Percentiles rank a stretch among this genome's conserved stretches.
Evolutionary conservation across 2,797 vertebrate genomes (phyloP).

Genomic region (Philypnodon macrostomus): DNA sequence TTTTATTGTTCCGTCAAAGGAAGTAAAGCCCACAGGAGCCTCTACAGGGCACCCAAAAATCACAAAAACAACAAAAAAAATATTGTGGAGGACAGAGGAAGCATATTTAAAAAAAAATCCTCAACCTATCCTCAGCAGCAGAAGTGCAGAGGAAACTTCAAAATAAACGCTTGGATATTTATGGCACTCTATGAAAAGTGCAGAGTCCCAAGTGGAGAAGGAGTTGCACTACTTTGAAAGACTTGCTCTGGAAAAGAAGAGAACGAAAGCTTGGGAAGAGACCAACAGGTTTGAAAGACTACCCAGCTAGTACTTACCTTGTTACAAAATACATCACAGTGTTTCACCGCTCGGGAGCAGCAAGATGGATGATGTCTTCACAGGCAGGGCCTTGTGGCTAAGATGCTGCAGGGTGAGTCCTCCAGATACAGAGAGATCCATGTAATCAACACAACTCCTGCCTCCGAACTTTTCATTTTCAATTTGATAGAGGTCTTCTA

Average conservation of each 20-base stretch:
- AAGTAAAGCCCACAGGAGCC: constrained; percentile 23
- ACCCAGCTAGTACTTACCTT: constrained; percentile 35
- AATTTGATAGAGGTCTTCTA: background rate
- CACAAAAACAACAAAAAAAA: constrained; percentile 8
- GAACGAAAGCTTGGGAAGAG: constrained; percentile 22
- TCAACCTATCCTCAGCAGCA: background rate
- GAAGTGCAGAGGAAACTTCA: no score
- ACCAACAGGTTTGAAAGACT: constrained; percentile 16
- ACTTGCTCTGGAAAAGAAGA: constrained; percentile 4
- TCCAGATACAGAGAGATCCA: constrained; percentile 24
- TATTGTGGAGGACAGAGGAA: constrained; percentile 4
- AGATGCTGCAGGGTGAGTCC: constrained; percentile 35
- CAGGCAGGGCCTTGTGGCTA: constrained; percentile 31
- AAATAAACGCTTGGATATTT: background rate
- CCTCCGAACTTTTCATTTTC: constrained; percentile 14
- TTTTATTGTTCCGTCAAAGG: constrained; percentile 42
- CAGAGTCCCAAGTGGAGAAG: background rate
- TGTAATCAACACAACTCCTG: constrained; percentile 19
- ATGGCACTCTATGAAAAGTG: background rate
- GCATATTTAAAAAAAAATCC: background rate
- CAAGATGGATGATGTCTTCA: constrained; percentile 44
- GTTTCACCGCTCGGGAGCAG: constrained; percentile 33
- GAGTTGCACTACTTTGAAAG: constrained; percentile 4
- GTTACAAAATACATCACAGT: constrained; percentile 39
- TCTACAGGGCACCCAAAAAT: constrained; percentile 14